Percentiles rank a stretch among this genome's conserved stretches.
phyloP scores from a whole-genome alignment of 2,113 vertebrate species.

The Phyllopteryx taeniolatus region DNA sequence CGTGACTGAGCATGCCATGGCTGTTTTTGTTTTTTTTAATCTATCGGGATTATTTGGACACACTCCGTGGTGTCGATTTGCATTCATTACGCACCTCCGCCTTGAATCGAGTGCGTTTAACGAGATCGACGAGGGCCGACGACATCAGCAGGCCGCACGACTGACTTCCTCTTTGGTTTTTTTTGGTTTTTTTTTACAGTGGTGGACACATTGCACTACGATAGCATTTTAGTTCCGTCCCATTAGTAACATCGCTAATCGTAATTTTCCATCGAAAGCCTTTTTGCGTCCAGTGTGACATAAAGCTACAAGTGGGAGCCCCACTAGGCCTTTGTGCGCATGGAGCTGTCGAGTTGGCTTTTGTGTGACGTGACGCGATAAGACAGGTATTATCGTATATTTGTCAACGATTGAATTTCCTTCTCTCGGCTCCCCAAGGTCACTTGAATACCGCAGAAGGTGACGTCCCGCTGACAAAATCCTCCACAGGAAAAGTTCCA shows the following conservation, averaged over 20 bases:
- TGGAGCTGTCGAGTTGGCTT: background rate
- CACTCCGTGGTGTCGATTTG: background rate
- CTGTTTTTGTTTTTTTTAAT: too few relatives aligned
- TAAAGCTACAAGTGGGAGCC: conserved; percentile 9
- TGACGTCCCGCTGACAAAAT: background rate
- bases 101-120: conserved; percentile 51
- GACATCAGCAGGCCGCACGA: too few relatives aligned
- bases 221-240: too few relatives aligned
- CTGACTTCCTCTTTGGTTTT: background rate
- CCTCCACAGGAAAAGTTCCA: too few relatives aligned
- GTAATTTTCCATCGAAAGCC: too few relatives aligned
- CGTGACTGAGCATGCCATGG: too few relatives aligned
- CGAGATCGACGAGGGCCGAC: background rate
- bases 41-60: too few relatives aligned
- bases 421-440: background rate
- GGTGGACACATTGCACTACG: too few relatives aligned
- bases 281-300: background rate
- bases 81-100: conserved; percentile 47
- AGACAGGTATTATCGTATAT: background rate
- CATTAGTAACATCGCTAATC: too few relatives aligned
- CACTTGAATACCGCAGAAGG: background rate
- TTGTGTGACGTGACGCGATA: background rate
- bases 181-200: too few relatives aligned
- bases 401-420: background rate
- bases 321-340: conserved; percentile 6